Percentiles rank a stretch among this genome's conserved stretches.
These are phyloP conservation scores for Porites lobata DNA, from an alignment of 92 coral and sea anemone species.

Conservation along the genomic window DNA sequence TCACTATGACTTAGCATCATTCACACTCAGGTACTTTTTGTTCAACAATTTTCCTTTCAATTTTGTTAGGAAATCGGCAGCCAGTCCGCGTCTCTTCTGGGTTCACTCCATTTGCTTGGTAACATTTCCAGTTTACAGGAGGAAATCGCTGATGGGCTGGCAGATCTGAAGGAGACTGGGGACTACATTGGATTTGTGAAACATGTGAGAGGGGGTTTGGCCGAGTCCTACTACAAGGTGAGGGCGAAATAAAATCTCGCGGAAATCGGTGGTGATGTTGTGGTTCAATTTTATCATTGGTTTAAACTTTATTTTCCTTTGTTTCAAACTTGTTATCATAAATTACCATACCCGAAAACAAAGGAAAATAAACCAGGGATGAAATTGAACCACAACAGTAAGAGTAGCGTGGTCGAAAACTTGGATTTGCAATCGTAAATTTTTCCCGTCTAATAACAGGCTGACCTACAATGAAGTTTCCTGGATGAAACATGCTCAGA, in stretches of 20 bases:
- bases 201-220: constrained; percentile 91
- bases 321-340: too few relatives aligned
- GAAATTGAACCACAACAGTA: too few relatives aligned
- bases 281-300: neutral
- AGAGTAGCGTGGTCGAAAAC: too few relatives aligned
- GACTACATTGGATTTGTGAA: constrained; percentile 90
- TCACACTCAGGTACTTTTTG: neutral
- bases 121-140: constrained; percentile 88
- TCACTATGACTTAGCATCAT: neutral
- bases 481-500: too few relatives aligned
- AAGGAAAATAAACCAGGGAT: too few relatives aligned
- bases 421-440: too few relatives aligned
- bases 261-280: neutral
- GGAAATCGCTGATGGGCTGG: constrained; percentile 88
- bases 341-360: too few relatives aligned
- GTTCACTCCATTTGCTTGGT: constrained; percentile 95
- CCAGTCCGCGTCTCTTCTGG: constrained; percentile 92
- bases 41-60: neutral
- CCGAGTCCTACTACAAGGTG: constrained; percentile 96
- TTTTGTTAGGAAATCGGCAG: constrained; percentile 86
- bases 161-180: constrained; percentile 95
- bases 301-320: too few relatives aligned
- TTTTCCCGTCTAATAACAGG: too few relatives aligned
- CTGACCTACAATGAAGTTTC: too few relatives aligned
- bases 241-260: neutral